A percentile compares a stretch with the other conserved stretches of the same genome.
These are phyloP conservation scores for Catostylus mosaicus DNA, from an alignment of 30 jellyfish, hydroid and myxozoan genomes.

Conservation along the genomic window DNA sequence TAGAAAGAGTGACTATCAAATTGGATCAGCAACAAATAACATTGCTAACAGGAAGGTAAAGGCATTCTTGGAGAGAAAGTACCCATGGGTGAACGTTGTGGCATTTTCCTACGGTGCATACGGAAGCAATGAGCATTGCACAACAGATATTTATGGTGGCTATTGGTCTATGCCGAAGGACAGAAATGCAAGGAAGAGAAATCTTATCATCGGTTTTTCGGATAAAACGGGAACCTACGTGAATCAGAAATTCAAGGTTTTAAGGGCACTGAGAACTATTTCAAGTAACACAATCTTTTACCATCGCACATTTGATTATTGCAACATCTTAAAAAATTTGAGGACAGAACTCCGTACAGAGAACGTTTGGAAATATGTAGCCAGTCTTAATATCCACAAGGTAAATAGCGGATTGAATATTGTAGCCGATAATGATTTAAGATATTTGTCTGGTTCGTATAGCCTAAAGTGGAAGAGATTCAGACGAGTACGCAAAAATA, in stretches of 20 bases:
- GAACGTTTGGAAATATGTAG: conserved; percentile 14
- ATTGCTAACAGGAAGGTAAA: conserved; percentile 4
- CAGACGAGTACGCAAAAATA: neutral
- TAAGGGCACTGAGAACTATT: conserved; percentile 9
- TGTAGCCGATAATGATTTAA: neutral
- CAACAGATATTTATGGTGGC: conserved; percentile 5
- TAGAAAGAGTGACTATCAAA: conserved; percentile 19
- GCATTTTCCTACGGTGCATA: conserved; percentile 23
- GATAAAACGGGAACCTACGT: conserved; percentile 44
- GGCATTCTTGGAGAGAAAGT: conserved; percentile 15
- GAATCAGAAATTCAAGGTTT: conserved; percentile 1
- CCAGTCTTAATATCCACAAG: conserved; percentile 9
- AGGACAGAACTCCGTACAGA: neutral
- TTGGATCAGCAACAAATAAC: conserved; percentile 7
- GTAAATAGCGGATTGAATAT: neutral
- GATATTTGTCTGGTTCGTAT: neutral
- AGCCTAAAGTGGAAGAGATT: neutral
- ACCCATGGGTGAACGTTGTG: conserved; percentile 38
- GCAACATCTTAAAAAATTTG: conserved; percentile 5
- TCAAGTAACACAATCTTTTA: neutral
- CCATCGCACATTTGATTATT: neutral
- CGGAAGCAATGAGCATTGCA: conserved; percentile 18
- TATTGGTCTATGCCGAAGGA: conserved; percentile 37
- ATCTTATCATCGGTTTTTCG: conserved; percentile 17
- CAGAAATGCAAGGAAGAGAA: conserved; percentile 28